Conservation (phyloP, 1,140 invertebrate genomes). For the Trichogramma pretiosum region DNA sequence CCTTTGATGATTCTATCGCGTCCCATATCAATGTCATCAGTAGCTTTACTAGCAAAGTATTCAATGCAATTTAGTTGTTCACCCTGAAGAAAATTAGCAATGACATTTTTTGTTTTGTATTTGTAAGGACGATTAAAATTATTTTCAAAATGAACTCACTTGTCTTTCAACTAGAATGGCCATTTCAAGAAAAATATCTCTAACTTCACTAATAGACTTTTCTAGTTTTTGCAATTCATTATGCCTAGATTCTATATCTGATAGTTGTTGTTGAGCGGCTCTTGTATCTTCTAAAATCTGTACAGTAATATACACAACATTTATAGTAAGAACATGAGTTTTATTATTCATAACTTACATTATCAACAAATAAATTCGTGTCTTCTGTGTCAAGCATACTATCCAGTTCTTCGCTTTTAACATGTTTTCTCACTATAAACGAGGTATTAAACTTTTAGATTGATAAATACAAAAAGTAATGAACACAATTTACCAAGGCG, state of each 20-base stretch:
- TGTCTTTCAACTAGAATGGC: conserved; percentile 67
- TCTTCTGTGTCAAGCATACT: conserved; percentile 47
- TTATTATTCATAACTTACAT: conserved; percentile 42
- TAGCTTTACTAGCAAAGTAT: conserved; percentile 60
- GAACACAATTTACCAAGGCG: conserved; percentile 60
- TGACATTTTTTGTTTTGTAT: conserved; percentile 1
- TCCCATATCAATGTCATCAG: conserved; percentile 55
- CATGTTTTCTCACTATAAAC: conserved; percentile 46
- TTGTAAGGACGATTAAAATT: conserved; percentile 5
- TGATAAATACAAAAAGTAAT: conserved; percentile 26
- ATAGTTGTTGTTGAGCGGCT: conserved; percentile 68
- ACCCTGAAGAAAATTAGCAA: conserved; percentile 46
- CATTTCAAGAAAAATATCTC: conserved; percentile 76
- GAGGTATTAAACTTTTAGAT: conserved; percentile 14
- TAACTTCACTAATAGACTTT: conserved; percentile 68
- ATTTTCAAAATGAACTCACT: conserved; percentile 34
- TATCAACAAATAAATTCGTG: conserved; percentile 52
- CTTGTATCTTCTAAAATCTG: conserved; percentile 75
- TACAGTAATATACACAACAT: conserved; percentile 11
- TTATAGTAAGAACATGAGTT: conserved; percentile 10
- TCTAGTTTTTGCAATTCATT: conserved; percentile 77
- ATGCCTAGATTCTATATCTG: conserved; percentile 75
- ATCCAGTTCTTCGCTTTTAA: conserved; percentile 50
- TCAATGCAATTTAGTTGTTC: conserved; percentile 63
- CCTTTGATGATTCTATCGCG: conserved; percentile 56